Evolutionary conservation across 2,113 vertebrate genomes (phyloP), one percentile per base, ranked within the genome.

Genomic region (Xenopus laevis): DNA sequence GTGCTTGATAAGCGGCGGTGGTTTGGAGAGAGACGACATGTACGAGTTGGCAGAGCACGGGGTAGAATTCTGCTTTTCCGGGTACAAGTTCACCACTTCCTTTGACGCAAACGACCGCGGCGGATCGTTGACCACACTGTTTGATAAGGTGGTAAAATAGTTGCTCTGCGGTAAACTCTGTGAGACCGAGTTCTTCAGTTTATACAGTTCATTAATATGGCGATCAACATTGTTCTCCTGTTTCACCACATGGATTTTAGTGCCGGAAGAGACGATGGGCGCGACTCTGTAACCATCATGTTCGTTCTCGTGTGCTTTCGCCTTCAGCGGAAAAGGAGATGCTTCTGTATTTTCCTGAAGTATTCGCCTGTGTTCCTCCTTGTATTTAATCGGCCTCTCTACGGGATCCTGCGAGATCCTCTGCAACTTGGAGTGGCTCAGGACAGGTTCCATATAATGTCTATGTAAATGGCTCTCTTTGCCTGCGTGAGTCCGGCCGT

Each of bases 341-440:
- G 98, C 95, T 84, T 99, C 96, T 47, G 96, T 97, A 85, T 96
- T 99, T 88, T 99, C 97, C 82, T 96, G 96, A 55, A 98, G 93
- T 82, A 98, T 94, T 68, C 94, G 91, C 8, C 94, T 91, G 78
- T 98, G 95, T 71, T 99, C 97, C 78, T 99, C 97, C 78, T 99
- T 98, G 80, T 98, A 98, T 78, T 95, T 97, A 86, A 84, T 92
- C 79, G 85, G 83, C 69, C 94, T 89, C 69, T 98, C 96, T 18
- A 86, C 87, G 10, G 87, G 80, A 78, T 94, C 93, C 61, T 88
- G 92, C 0, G 87, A 71, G 69, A 91, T 81, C 61, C 91, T 94
- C 11, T 89, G 83, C 60, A 91, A 84, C 63, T 92, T 92, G 72
- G 69, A 63, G 71, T 92, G 93, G 77, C 87, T 88, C 78, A 93